phyloP scores from a whole-genome alignment of 2,888 invertebrate species.

The Oxystoma pomonae region DNA sequence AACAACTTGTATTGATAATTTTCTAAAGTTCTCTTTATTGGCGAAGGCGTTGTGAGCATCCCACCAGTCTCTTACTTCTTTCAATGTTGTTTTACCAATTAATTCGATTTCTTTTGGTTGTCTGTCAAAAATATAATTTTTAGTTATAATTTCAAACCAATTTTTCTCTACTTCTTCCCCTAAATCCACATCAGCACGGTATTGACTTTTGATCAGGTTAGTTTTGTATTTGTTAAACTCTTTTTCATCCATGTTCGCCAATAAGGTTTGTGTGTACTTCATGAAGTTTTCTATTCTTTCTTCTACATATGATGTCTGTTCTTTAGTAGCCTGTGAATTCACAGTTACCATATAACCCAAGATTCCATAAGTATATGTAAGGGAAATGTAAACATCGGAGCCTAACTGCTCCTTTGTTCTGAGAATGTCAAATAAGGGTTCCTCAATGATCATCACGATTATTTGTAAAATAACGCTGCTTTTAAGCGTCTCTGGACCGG shows the following conservation, averaged over 20 bases:
- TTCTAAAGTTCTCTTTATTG: conserved; percentile 45
- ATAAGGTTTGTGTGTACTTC: conserved; percentile 55
- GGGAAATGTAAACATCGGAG: conserved; percentile 71
- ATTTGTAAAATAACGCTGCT: conserved; percentile 68
- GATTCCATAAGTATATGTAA: conserved; percentile 72
- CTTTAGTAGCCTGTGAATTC: conserved; percentile 70
- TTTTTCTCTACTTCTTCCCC: conserved; percentile 72
- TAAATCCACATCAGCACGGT: conserved; percentile 70
- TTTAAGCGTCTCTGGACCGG: conserved; percentile 57
- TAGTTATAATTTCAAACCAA: conserved; percentile 73
- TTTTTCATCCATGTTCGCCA: conserved; percentile 55
- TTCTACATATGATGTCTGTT: conserved; percentile 64
- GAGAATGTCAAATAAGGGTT: conserved; percentile 80
- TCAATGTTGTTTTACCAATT: conserved; percentile 51
- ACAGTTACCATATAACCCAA: conserved; percentile 77
- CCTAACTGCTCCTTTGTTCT: conserved; percentile 89
- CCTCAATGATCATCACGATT: conserved; percentile 78
- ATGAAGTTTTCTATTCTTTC: conserved; percentile 69
- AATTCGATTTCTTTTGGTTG: conserved; percentile 61
- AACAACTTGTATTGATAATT: conserved; percentile 56
- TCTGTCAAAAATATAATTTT: conserved; percentile 75
- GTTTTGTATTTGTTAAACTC: conserved; percentile 61
- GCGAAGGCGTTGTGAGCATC: conserved; percentile 51
- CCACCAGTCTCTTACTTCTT: conserved; percentile 54
- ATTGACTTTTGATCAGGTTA: conserved; percentile 71